These are phyloP conservation scores for Vandiemenella viatica DNA, from an alignment of 2,888 invertebrate genomes.

Conservation along the genomic window DNA sequence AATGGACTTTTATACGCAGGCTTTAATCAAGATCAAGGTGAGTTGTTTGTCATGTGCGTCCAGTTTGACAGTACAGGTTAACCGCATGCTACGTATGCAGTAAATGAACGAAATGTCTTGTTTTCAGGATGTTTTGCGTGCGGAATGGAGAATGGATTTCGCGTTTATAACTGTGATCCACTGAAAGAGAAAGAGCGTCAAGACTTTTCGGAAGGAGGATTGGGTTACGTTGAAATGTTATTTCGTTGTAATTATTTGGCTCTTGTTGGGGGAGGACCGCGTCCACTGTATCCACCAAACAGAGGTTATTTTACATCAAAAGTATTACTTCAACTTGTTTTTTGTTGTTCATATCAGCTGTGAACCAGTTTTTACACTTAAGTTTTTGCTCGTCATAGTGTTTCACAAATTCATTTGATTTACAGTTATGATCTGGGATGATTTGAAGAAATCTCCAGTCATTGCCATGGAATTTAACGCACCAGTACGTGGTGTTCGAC, in stretches of 20 bases:
- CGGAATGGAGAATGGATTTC: constrained; percentile 90
- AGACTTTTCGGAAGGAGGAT: constrained; percentile 84
- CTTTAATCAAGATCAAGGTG: constrained; percentile 98
- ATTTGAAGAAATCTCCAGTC: constrained; percentile 84
- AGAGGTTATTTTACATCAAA: constrained; percentile 38
- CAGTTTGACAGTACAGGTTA: too few species aligned
- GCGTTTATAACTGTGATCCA: constrained; percentile 94
- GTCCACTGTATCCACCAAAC: constrained; percentile 84
- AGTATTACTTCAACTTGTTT: background rate
- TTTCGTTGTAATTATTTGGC: constrained; percentile 96
- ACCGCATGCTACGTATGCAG: too few species aligned
- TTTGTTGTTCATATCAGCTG: too few species aligned
- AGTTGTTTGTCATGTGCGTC: constrained; percentile 12
- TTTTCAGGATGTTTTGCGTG: constrained; percentile 88
- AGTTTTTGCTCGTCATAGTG: background rate
- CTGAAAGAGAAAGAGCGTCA: constrained; percentile 92
- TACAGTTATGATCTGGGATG: constrained; percentile 93
- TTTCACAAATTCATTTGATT: constrained; percentile 8
- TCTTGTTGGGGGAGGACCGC: constrained; percentile 83
- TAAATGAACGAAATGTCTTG: constrained; percentile 7
- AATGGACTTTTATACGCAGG: constrained; percentile 84
- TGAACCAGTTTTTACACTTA: background rate
- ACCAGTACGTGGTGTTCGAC: constrained; percentile 80
- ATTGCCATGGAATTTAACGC: constrained; percentile 89
- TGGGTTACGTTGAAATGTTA: constrained; percentile 92